Conservation (phyloP, 2,797 vertebrate genomes). For the Tamandua tetradactyla region DNA sequence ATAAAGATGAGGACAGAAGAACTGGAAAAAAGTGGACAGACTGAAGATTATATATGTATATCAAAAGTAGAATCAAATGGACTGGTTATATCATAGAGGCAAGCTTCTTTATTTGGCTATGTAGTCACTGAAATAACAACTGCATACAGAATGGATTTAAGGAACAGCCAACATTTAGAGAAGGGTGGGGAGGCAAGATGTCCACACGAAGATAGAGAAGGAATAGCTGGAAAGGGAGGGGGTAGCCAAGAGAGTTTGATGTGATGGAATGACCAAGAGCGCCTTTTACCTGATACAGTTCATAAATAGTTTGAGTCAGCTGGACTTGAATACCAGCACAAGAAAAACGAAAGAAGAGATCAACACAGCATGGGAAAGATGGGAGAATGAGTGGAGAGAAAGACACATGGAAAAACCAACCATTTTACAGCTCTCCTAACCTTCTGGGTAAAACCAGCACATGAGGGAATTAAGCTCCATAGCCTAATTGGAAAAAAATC, state of each 20-base stretch:
- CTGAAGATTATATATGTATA: neutral
- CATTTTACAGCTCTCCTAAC: neutral
- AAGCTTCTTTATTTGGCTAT: neutral
- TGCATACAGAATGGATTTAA: neutral
- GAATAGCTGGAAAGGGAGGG: neutral
- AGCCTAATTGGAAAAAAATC: neutral
- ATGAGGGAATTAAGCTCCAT: neutral
- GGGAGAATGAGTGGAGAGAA: neutral
- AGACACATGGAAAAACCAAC: neutral
- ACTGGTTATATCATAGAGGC: neutral
- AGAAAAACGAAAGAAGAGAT: neutral
- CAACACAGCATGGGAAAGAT: neutral
- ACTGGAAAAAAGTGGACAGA: neutral
- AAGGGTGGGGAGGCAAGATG: neutral
- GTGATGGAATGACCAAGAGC: neutral
- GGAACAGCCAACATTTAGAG: neutral
- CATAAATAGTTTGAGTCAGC: neutral
- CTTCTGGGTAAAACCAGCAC: neutral
- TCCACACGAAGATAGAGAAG: neutral
- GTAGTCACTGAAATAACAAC: neutral
- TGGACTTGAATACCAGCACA: neutral
- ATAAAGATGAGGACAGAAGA: neutral
- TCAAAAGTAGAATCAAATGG: neutral
- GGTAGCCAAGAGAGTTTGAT: fast-evolving
- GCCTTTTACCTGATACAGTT: neutral